Evolutionary conservation across 2,113 vertebrate species (phyloP).

Genomic region (Gavia stellata): DNA sequence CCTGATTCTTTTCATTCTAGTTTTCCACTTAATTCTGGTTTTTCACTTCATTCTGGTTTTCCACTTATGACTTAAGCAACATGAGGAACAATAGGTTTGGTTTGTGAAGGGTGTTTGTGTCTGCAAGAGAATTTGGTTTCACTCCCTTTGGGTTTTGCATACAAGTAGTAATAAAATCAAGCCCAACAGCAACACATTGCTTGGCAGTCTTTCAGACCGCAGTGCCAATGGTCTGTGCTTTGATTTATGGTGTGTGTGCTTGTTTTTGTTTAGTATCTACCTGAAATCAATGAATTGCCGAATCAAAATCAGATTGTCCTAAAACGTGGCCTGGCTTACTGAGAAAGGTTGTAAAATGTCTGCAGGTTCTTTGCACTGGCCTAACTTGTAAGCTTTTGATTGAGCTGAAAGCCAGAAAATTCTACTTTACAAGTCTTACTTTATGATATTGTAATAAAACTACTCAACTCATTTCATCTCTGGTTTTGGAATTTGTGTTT

Average conservation of each 20-base stretch:
- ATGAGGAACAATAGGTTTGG: background rate
- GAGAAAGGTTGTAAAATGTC: background rate
- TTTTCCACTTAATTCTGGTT: background rate
- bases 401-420: background rate
- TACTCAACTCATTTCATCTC: background rate
- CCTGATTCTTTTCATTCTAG: background rate
- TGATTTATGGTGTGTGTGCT: background rate
- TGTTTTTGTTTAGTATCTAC: background rate
- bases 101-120: background rate
- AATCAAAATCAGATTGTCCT: background rate
- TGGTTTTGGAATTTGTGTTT: background rate
- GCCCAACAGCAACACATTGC: background rate
- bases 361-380: background rate
- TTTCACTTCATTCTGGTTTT: background rate
- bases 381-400: background rate
- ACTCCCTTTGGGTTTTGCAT: background rate
- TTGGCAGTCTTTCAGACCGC: background rate
- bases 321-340: background rate
- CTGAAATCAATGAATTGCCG: background rate
- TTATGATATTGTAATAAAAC: background rate
- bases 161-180: background rate
- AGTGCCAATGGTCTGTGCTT: background rate
- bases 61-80: background rate
- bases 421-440: background rate
- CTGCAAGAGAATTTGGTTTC: background rate